Base-by-base conservation (phyloP, 2,113 vertebrate genomes). In the Hippocampus abdominalis region DNA sequence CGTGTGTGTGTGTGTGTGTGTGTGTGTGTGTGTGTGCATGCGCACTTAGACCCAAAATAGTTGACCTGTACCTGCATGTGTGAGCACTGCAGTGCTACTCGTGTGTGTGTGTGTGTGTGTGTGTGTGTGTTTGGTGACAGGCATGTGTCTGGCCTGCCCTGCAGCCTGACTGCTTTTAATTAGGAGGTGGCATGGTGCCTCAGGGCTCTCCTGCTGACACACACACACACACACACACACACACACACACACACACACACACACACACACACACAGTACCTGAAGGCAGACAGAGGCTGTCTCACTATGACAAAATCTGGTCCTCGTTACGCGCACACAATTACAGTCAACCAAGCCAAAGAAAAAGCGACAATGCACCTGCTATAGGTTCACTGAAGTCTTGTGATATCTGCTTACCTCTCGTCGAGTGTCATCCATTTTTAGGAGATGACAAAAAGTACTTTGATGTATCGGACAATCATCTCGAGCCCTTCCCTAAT, bases 131-230 rank as follows among this genome's bases (percentile, higher is more conserved):
- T 79, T 68, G 83, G 86, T 93, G 92, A 93, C 91, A 93, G 92
- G 90, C 92, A 91, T 92, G 89, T 92, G 90, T 91, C 92, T 93
- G 91, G 88, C 89, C 89, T 93, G 91, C 92, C 92, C 92, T 93
- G 89, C 89, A 93, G 92, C 92, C 89, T 92, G 89, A 88, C 90
- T 92, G 92, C 86, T 92, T 92, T 93, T 93, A 93, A 93, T 93
- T 93, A 93, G 92, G 90, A 93, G 90, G 90, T 92, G 92, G 90
- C 89, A 93, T 88, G 92, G 86, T 76, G 92, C 92, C 90, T 44
- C 76, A 89, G 90, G 92, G 92, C 91, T 91, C 89, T 89, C 87
- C 83, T 86, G 86, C 88, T 84, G 82, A 87, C 83, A 89, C 84
- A 81, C 85, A 88, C 86, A 84, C 67, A 77, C 67, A 82, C 69